Evolutionary conservation across 2,113 vertebrate genomes (phyloP).

Genomic region (Nycticryphes semicollaris): DNA sequence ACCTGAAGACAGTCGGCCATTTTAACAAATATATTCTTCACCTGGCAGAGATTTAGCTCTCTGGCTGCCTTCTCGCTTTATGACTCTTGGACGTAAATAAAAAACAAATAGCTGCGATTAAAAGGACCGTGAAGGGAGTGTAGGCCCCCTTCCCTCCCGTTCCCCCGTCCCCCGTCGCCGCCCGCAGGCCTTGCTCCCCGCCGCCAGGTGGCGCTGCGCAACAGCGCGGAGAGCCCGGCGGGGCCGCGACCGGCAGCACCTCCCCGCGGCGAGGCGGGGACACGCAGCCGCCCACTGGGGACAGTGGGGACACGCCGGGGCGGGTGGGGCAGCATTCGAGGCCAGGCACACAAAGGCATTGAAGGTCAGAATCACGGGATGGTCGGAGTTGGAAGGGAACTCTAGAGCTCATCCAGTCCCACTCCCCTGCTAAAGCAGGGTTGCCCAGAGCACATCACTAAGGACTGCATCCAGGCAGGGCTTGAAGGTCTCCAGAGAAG

Average conservation of each 20-base stretch:
- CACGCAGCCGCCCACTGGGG: too few relatives aligned
- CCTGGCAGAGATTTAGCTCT: background rate
- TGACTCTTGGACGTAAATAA: rapidly evolving
- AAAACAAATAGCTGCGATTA: background rate
- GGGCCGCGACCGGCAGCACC: background rate
- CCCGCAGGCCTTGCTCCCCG: background rate
- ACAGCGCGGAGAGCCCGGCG: background rate
- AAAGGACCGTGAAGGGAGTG: too few relatives aligned
- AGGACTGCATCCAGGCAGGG: too few relatives aligned
- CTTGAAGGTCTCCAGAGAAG: too few relatives aligned
- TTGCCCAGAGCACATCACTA: too few relatives aligned
- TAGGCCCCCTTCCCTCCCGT: too few relatives aligned
- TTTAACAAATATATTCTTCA: background rate
- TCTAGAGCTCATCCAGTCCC: too few relatives aligned
- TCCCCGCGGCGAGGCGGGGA: background rate
- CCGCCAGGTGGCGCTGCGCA: background rate
- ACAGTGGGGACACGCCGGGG: too few relatives aligned
- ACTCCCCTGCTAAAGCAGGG: too few relatives aligned
- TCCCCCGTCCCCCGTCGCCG: background rate
- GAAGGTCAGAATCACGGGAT: too few relatives aligned
- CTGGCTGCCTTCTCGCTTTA: background rate
- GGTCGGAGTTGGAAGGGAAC: too few relatives aligned
- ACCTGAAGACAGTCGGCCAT: background rate
- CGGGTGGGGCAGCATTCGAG: background rate
- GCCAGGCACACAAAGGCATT: rapidly evolving